Evolutionary conservation across 2,113 vertebrate species (phyloP), one percentile per base, ranked within the genome.

Genomic region (Prinia subflava): DNA sequence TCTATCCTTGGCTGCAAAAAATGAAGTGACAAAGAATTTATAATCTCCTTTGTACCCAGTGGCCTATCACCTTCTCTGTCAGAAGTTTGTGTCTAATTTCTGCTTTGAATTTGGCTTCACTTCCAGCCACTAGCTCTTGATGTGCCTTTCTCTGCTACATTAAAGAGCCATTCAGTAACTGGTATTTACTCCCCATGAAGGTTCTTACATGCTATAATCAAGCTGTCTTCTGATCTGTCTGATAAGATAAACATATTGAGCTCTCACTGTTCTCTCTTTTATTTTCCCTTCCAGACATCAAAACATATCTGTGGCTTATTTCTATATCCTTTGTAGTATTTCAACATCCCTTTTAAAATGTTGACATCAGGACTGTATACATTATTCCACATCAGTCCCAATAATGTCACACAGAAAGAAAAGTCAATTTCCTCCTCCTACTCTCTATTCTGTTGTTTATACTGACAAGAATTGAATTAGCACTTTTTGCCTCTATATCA

Each of bases 241-340:
- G 96, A 86, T 88, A 93, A 93, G 68, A 95, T 93, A 95, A 97
- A 95, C 92, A 94, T 55, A 96, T 65, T 90, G 90, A 93, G 90
- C 64, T 97, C 92, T 94, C 59, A 22, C 67, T 94, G 67, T 80
- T 96, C 68, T 76, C 41, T 83, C 49, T 73, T 41, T 69, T 73
- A 78, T 49, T 47, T 31, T 5, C 5, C 10, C 31, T 94, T 88
- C 39, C 68, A 90, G 76, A 63, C 71, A 93, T 86, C 95, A 95
- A 95, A 97, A 96, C 53, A 53, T 94, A 74, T 95, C 86, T 89
- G 46, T 69, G 73, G 39, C 47, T 89, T 90, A 90, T 86, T 96
- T 92, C 46, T 77, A 42, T 74, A 83, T 70, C 35, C 60, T 86
- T 63, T 63, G 76, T 35, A 77, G 88, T 77, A 83, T 70, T 93